Evolutionary conservation across 2,797 vertebrate genomes (phyloP), one percentile per base, ranked within the genome.

Genomic region (Tauraco hartlaubi): DNA sequence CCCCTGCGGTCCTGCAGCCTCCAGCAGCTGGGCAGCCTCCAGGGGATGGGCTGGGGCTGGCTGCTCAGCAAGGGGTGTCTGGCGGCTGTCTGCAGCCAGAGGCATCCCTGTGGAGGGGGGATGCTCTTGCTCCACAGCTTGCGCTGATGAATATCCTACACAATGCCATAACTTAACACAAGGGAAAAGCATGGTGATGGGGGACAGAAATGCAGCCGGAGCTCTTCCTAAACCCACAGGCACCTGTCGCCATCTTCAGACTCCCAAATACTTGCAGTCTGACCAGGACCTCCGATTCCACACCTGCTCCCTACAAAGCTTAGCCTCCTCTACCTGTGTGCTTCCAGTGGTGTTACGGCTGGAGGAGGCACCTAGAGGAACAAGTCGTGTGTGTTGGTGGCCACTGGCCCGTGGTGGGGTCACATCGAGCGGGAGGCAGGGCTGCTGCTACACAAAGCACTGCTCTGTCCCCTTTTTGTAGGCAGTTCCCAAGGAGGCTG

Each of bases 331-430:
- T 29, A 48, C 31, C 49, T 44, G 37, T 3, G 2, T 12, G 39
- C 18, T 69, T 64, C 46, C 23, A 29, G 54, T 1, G 14, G 8
- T 72, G 58, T 33, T 35, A 16, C 31, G 49, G 86, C 62, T 21
- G 51, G 43, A 59, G 61, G 28, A 46, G 17, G 48, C 55, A 39
- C 6, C 22, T 29, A 56, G 43, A 73, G 33, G 78, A 61, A 4
- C 31, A 69, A 20, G 31, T 1, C 0, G 0, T 6, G 41, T 22
- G 56, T 8, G 56, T 7, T 25, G 17, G 61, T 15, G 58, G 48
- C 76, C 55, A 56, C 64, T 71, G 80, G 44, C 61, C 62, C 9
- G 1, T 1, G 12, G 22, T 16, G 52, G 44, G 41, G 33, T 84
- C 16, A 15, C 33, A 20, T 16, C 1, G 2, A 44, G 41, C 69